A percentile compares a stretch with the other conserved stretches of the same genome.
Evolutionary conservation across 2,797 vertebrate species (phyloP).

Genomic region (Ambastaia sidthimunki): DNA sequence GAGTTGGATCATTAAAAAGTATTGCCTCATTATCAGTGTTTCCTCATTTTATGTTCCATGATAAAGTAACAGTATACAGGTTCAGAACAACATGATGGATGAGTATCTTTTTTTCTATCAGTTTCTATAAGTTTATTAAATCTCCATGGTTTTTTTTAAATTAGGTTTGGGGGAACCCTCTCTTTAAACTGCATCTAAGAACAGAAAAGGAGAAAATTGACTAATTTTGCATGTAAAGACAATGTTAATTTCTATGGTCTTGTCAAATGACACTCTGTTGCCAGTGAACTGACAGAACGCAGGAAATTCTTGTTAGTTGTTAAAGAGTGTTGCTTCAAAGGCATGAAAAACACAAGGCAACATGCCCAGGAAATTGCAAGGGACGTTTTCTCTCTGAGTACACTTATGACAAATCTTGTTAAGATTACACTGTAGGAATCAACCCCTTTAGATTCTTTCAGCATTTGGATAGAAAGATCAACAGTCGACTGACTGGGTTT

Average conservation of each 20-base stretch:
- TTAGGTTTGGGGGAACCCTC: too few relatives aligned
- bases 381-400: constrained; percentile 26
- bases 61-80: too few relatives aligned
- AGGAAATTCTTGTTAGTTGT: constrained; percentile 76
- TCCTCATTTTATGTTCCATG: too few relatives aligned
- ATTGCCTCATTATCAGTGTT: too few relatives aligned
- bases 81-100: too few relatives aligned
- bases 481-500: constrained; percentile 9
- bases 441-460: constrained; percentile 2
- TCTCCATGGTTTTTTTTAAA: too few relatives aligned
- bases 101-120: too few relatives aligned
- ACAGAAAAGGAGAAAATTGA: too few relatives aligned
- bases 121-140: too few relatives aligned
- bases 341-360: constrained; percentile 66
- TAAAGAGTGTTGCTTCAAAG: constrained; percentile 73
- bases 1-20: too few relatives aligned
- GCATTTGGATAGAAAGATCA: constrained; percentile 6
- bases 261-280: constrained; percentile 69
- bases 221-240: background rate
- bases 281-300: constrained; percentile 71
- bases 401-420: constrained; percentile 31
- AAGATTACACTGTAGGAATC: constrained; percentile 33
- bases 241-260: constrained; percentile 39
- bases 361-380: constrained; percentile 56
- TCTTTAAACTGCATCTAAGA: too few relatives aligned